Evolutionary conservation across 2,888 invertebrate species (phyloP), one percentile per base, ranked within the genome.

Genomic region (Chouioia cunea): DNA sequence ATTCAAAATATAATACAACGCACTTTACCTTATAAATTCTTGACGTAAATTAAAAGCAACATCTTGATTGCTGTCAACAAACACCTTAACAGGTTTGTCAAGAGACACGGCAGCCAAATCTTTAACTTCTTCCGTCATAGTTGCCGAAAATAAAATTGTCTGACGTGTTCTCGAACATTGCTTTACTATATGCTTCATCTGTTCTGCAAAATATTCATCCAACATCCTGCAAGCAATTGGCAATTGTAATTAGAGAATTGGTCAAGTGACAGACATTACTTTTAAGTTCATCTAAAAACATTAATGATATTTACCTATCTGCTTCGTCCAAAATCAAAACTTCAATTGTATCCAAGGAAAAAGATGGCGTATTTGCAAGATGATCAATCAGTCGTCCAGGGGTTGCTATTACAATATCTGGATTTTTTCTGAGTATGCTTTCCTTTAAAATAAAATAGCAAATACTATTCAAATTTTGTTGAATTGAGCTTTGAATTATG

Each of bases 321-420:
- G 93, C 93, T 85, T 94, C 93, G 81, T 93, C 93, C 57, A 94
- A 85, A 74, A 94, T 91, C 36, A 94, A 85, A 16, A 97, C 93
- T 89, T 99, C 99, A 73, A 99, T 95, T 65, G 92, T 93, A 80
- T 94, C 93, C 65, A 99, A 89, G 20, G 90, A 90, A 86, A 99
- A 99, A 8, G 93, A 94, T 0, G 97, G 97, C 0, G 98, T 95
- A 86, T 98, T 98, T 83, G 95, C 92, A 58, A 99, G 90, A 87
- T 99, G 99, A 88, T 99, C 99, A 74, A 99, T 97, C 48, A 99
- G 89, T 77, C 99, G 92, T 69, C 99, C 99, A 0, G 99, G 99
- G 0, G 99, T 99, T 0, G 99, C 99, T 81, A 99, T 97, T 27
- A 99, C 97, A 77, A 99, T 91, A 84, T 99, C 99, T 0, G 99